Conservation (phyloP, 2,113 vertebrate species). For the Callipepla californica region DNA sequence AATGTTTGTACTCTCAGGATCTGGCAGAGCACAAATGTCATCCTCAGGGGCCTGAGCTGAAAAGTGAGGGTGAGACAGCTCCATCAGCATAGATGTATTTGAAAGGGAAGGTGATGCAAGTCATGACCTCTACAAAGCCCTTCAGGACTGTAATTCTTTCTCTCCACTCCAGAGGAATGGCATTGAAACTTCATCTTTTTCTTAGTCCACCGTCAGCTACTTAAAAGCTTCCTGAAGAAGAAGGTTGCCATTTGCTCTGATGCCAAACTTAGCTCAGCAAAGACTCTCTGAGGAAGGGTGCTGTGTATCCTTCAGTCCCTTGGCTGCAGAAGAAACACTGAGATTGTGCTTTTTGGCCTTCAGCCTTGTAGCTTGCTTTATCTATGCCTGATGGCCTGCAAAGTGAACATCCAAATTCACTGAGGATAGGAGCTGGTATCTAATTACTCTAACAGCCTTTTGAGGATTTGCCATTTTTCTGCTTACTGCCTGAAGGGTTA, state of each 20-base stretch:
- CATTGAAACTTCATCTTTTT: background rate
- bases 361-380: slow-evolving; percentile 5
- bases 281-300: background rate
- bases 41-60: background rate
- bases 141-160: background rate
- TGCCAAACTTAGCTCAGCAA: background rate
- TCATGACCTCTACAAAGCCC: background rate
- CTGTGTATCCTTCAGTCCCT: background rate
- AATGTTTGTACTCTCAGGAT: background rate
- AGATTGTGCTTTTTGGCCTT: background rate
- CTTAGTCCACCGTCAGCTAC: background rate
- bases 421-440: background rate
- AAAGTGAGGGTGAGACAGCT: background rate
- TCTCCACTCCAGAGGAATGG: background rate
- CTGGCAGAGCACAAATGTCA: background rate
- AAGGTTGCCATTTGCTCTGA: background rate
- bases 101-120: background rate
- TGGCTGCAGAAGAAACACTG: background rate
- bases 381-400: slow-evolving; percentile 15
- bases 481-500: slow-evolving; percentile 3
- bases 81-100: background rate
- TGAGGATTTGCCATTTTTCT: slow-evolving; percentile 7
- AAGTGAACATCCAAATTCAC: background rate
- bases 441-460: slow-evolving; percentile 6
- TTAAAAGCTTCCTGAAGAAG: background rate